Evolutionary conservation across 1,140 invertebrate species (phyloP), one percentile per base, ranked within the genome.

Genomic region (Cherax quadricarinatus): DNA sequence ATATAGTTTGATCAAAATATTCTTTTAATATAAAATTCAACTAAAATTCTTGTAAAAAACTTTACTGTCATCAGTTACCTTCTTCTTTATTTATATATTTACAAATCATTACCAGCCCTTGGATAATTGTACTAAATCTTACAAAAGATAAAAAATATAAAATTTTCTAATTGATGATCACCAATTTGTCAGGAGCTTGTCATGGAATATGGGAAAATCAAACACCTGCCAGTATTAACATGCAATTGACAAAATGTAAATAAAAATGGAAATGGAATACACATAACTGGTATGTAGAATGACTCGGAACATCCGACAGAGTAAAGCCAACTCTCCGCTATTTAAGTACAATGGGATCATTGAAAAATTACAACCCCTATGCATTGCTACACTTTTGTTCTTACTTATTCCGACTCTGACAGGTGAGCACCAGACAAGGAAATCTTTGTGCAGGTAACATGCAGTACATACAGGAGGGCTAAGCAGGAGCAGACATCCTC

Each of bases 211-310:
- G 84, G 90, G 79, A 79, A 86, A 80, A 91, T 81, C 90, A 91
- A 87, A 91, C 83, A 86, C 79, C 90, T 81, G 90, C 83, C 78
- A 80, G 84, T 66, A 91, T 87, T 81, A 86, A 87, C 90, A 91
- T 86, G 90, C 84, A 86, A 86, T 86, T 62, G 90, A 87, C 73
- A 86, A 87, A 91, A 91, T 82, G 84, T 86, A 86, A 86, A 91
- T 62, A 70, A 86, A 91, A 86, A 91, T 83, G 57, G 88, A 91
- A 80, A 85, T 91, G 90, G 90, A 91, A 91, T 91, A 91, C 90
- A 91, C 66, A 48, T 86, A 91, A 91, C 53, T 86, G 83, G 90
- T 91, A 86, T 91, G 83, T 86, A 85, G 75, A 70, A 85, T 85
- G 83, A 91, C 89, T 91, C 83, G 60, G 89, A 86, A 91, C 82